phyloP scores from a whole-genome alignment of 2,888 invertebrate genomes.

The Notodonta dromedarius region DNA sequence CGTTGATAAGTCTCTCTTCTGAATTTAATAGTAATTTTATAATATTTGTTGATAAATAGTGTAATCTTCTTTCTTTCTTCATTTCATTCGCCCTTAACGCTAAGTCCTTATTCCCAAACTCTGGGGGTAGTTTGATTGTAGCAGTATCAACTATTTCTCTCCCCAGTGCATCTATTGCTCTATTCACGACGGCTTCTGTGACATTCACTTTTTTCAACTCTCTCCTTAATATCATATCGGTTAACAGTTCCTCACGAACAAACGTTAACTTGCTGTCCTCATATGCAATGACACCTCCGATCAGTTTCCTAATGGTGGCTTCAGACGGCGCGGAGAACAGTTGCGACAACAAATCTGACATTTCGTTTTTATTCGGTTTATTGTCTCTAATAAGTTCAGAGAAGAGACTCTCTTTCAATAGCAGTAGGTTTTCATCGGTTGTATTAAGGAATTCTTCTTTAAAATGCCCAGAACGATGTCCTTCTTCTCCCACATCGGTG shows the following conservation, averaged over 20 bases:
- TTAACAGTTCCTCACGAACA: constrained; percentile 2
- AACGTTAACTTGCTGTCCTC: constrained; percentile 19
- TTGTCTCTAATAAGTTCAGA: background rate
- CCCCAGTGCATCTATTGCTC: constrained; percentile 20
- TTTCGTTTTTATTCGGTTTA: background rate
- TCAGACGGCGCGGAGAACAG: background rate
- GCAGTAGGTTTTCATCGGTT: background rate
- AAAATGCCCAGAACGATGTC: background rate
- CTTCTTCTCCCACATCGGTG: background rate
- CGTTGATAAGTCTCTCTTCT: background rate
- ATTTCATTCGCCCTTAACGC: constrained; percentile 11
- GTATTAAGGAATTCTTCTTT: background rate
- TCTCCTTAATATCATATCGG: background rate
- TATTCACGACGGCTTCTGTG: constrained; percentile 8
- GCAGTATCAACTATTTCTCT: constrained; percentile 8
- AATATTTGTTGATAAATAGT: background rate
- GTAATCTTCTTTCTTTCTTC: constrained; percentile 10
- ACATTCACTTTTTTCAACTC: constrained; percentile 11
- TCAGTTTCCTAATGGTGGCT: constrained; percentile 14
- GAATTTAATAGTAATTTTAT: background rate
- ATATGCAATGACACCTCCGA: constrained; percentile 16
- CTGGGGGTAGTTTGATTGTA: constrained; percentile 18
- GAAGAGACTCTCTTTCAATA: background rate
- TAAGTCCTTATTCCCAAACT: constrained; percentile 31
- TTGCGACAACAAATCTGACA: background rate